Evolutionary conservation across 92 coral and sea anemone species (phyloP).

Genomic region (Muricea muricata): DNA sequence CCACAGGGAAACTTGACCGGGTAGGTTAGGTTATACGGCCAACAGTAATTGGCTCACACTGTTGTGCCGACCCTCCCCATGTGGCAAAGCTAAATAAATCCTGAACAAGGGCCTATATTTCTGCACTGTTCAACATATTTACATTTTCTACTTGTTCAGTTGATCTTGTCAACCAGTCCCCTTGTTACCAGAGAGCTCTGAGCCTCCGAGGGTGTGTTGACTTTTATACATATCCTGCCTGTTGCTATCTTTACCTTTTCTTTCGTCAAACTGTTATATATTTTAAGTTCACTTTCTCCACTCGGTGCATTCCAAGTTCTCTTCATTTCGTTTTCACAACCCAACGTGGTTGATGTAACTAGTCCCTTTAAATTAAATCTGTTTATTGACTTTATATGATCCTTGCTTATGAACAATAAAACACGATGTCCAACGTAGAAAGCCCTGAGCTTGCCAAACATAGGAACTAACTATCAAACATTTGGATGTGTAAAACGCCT

Average conservation of each 20-base stretch:
- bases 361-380: background rate
- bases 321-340: slow-evolving; percentile 7
- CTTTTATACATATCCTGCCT: background rate
- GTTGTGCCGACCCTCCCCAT: too few relatives aligned
- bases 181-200: too few relatives aligned
- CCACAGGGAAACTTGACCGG: too few relatives aligned
- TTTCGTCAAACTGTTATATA: slow-evolving; percentile 92
- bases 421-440: background rate
- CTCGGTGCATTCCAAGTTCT: slow-evolving; percentile 83
- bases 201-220: too few relatives aligned
- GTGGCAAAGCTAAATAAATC: too few relatives aligned
- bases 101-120: too few relatives aligned
- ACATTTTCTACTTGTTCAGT: too few relatives aligned
- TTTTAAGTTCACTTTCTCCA: slow-evolving; percentile 89
- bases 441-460: background rate
- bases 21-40: too few relatives aligned
- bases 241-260: slow-evolving; percentile 79
- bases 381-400: too few relatives aligned
- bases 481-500: background rate
- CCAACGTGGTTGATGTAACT: slow-evolving; percentile 8
- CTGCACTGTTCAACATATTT: too few relatives aligned
- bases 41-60: too few relatives aligned
- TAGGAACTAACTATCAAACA: background rate
- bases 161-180: too few relatives aligned
- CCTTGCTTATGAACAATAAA: background rate